Base-by-base conservation (phyloP, 2,888 invertebrate species). In the Mimumesa dahlbomi region DNA sequence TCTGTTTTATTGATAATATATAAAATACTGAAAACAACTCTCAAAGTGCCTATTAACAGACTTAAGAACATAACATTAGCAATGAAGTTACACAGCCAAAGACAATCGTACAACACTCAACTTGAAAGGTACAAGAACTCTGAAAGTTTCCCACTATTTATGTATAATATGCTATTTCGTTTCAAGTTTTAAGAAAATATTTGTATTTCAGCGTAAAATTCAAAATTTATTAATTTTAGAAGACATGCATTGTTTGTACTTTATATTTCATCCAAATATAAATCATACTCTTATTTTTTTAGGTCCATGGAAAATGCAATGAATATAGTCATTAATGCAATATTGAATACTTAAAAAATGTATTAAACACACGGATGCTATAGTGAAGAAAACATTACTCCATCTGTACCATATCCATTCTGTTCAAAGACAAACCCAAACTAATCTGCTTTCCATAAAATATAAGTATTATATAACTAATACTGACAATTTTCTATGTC, bases 1-100 rank as follows among this genome's bases (percentile, higher is more conserved):
- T 82, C 82, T 2, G 52, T 66, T 0, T 48, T 81, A 36, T n/a
- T 81, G 31, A 71, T 83, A 43, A 57, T 81, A n/a, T 16, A 71
- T 11, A 61, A 58, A 13, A 67, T 68, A 49, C n/a, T 72, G 21
- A 50, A 63, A 14, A 54, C 46, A 9, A 16, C 56, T 40, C 25
- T 57, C 34, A 61, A 74, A 36, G 40, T 31, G 56, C 2, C 52
- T 4, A 19, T n/a, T 3, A 62, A 43, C n/a, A 49, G 21, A 14
- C 46, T 75, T 25, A 61, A 59, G 13, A 61, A 71, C 3, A 7
- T 66, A 14, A 53, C 56, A 1, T n/a, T 54, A 16, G 66, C 46
- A 56, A 45, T 73, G 45, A 78, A 66, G 48, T 48, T 45, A 22
- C 49, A 68, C 5, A 61, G 49, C 22, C 42, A 59, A 25, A 29